Evolutionary conservation across 2,797 vertebrate genomes (phyloP).

Genomic region (Botia kubotai): DNA sequence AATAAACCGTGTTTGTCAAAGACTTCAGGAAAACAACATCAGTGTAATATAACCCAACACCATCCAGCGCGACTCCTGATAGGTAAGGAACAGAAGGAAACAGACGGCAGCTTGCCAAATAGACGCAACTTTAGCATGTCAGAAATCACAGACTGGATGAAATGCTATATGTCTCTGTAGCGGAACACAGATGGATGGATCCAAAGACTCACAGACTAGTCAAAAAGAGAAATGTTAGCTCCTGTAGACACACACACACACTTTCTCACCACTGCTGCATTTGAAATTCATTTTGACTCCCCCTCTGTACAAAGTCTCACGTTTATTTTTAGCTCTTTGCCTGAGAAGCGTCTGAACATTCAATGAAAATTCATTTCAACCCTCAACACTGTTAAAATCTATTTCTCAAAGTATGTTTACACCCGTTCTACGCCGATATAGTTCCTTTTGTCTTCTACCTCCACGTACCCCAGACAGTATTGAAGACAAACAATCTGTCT

Average conservation of each 20-base stretch:
- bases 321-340: constrained; percentile 52
- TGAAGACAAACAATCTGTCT: constrained; percentile 21
- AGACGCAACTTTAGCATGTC: constrained; percentile 40
- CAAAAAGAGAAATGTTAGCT: constrained; percentile 59
- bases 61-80: background rate
- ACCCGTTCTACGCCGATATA: constrained; percentile 2
- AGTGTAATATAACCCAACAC: constrained; percentile 6
- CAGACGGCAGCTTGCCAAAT: constrained; percentile 12
- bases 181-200: constrained; percentile 60
- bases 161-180: constrained; percentile 65
- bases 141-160: constrained; percentile 62
- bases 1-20: constrained; percentile 37
- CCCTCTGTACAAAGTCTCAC: constrained; percentile 40
- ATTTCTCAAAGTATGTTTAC: constrained; percentile 36
- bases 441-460: constrained; percentile 16
- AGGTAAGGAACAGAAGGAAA: constrained; percentile 6
- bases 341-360: constrained; percentile 41
- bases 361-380: constrained; percentile 41
- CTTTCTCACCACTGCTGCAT: constrained; percentile 41
- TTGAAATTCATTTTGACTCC: constrained; percentile 53
- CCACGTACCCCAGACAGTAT: constrained; percentile 10
- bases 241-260: background rate
- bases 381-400: constrained; percentile 18
- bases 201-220: constrained; percentile 68
- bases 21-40: constrained; percentile 30